Evolutionary conservation across 2,113 vertebrate species (phyloP), one percentile per base, ranked within the genome.

Genomic region (Esox niger): DNA sequence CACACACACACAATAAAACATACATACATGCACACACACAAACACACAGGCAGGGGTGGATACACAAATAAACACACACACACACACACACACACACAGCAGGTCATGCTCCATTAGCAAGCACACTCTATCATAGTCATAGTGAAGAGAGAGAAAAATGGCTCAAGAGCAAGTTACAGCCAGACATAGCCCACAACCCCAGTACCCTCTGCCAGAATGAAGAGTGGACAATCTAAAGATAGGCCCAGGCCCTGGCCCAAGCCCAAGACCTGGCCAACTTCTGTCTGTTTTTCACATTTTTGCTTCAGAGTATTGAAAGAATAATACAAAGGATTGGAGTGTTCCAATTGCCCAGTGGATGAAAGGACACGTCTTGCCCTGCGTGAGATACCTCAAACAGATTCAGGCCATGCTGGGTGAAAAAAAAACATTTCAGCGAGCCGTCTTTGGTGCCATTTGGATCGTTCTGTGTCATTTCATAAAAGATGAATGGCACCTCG

Each of bases 401-500:
- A 82, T 75, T 64, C 73, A 52, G 68, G 72, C 76, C 70, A 71
- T 25, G 67, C 69, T 72, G 38, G 61, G 74, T 23, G 7, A 68
- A 75, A 83, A 85, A 79, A n/a, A n/a, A 70, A 26, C 27, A 80
- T 70, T 75, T 68, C 80, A 75, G 72, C 63, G 66, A 33, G 71
- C 82, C 75, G 77, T 75, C 77, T 7, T 6, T 26, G 60, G 30
- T 74, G 74, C 32, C 62, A 57, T 73, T 68, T 74, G 79, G 76
- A 79, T 86, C 69, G 32, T 17, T 38, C 26, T 75, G 63, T 61
- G 38, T 25, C 55, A 32, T 64, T 69, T 65, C 76, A 79, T 72
- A 25, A 63, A 77, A 76, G 69, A 86, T 77, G 66, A 86, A 80
- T 63, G 58, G 64, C 59, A 35, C 62, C 84, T 71, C 63, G 83